Percentiles rank a stretch among this genome's conserved stretches.
phyloP scores from a whole-genome alignment of 2,113 vertebrate species.

The Falco punctatus region DNA sequence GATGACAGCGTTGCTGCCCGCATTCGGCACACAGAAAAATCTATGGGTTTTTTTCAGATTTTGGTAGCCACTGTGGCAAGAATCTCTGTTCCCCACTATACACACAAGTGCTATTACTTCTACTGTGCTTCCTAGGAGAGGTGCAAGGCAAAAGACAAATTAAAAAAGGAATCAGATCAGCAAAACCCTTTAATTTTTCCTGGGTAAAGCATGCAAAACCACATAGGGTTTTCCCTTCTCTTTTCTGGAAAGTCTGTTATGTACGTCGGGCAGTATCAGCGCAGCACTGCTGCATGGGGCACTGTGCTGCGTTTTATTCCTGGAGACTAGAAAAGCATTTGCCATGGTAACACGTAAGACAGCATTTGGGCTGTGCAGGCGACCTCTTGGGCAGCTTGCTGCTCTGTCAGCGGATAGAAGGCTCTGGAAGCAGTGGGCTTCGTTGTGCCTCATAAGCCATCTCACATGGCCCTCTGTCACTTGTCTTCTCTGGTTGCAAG shows the following conservation, averaged over 20 bases:
- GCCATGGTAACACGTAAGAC: not conserved
- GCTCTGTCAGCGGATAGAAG: not conserved
- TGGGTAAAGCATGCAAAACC: slow-evolving; percentile 8
- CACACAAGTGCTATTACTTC: not conserved
- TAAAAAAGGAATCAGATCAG: not conserved
- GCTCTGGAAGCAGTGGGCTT: not conserved
- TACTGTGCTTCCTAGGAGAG: not conserved
- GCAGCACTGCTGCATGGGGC: not conserved
- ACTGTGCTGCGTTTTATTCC: not conserved
- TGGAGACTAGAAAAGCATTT: not conserved
- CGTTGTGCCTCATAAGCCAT: not conserved
- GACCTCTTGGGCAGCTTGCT: not conserved
- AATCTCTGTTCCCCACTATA: not conserved
- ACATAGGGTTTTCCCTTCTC: not conserved
- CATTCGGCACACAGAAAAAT: not conserved
- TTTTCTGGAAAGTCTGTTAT: slow-evolving; percentile 1
- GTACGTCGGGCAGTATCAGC: not conserved
- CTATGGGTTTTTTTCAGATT: not conserved
- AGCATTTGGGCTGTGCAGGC: not conserved
- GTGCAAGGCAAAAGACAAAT: not conserved
- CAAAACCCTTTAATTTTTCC: slow-evolving; percentile 22
- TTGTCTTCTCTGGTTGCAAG: not conserved
- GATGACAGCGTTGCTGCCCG: not conserved
- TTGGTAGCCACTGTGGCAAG: not conserved
- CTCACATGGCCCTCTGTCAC: rapidly evolving